Percentiles rank a stretch among this genome's conserved stretches.
Evolutionary conservation across 2,113 vertebrate genomes (phyloP).

Genomic region (Ailuropoda melanoleuca): DNA sequence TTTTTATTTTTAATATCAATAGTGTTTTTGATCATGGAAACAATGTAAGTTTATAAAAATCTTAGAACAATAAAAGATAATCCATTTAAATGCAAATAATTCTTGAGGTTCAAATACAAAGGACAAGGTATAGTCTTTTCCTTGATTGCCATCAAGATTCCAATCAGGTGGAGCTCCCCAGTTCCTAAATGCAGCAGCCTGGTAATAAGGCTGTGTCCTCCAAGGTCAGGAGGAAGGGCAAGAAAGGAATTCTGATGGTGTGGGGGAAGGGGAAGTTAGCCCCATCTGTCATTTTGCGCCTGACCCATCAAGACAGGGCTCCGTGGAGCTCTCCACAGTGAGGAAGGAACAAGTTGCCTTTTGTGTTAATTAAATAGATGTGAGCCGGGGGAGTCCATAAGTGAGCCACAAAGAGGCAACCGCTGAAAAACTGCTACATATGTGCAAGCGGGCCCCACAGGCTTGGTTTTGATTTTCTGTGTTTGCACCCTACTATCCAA

Average conservation of each 20-base stretch:
- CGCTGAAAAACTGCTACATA: not conserved
- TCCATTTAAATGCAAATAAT: not conserved
- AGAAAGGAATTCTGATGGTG: not conserved
- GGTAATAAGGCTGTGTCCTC: not conserved
- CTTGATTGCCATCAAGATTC: conserved; percentile 13
- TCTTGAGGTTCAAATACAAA: not conserved
- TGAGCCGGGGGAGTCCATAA: not conserved
- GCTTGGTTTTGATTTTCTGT: conserved; percentile 12
- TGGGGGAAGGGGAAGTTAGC: not conserved
- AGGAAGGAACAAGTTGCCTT: conserved; percentile 27
- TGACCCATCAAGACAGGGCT: conserved; percentile 49
- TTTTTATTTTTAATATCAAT: not conserved
- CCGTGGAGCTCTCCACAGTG: not conserved
- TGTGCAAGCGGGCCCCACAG: not conserved
- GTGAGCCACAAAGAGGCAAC: not conserved
- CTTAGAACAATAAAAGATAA: conserved; percentile 18
- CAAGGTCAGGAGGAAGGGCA: not conserved
- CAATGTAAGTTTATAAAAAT: not conserved
- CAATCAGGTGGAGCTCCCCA: not conserved
- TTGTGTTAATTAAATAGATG: conserved; percentile 59
- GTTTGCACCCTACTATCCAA: not conserved
- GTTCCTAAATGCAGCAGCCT: not conserved
- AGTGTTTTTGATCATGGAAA: not conserved
- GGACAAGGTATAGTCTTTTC: not conserved
- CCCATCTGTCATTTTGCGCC: conserved; percentile 55